Evolutionary conservation across 2,888 invertebrate species (phyloP), one percentile per base, ranked within the genome.

Genomic region (Drosophila kambysellisi): DNA sequence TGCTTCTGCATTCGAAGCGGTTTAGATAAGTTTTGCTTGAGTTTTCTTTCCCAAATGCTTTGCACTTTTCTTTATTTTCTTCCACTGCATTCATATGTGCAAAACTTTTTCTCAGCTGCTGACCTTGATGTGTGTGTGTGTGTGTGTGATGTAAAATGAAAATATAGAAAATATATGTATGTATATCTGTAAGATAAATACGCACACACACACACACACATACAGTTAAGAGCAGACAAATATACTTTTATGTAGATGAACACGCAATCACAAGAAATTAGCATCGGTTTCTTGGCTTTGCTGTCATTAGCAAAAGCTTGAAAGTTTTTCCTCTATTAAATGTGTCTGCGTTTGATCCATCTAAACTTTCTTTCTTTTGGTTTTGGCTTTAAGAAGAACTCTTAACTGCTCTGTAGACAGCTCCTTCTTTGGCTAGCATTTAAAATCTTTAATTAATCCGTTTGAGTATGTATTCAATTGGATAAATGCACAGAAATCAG

Each of bases 1-100:
- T 53, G 35, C 56, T 46, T 59, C 50, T 67, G 69, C 58, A 70
- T 56, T 68, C 70, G 70, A 79, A 68, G 64, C 70, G 61, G 73
- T 69, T 72, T 62, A 67, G 76, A 58, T 81, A 76, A 77, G 76
- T 83, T 69, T 46, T 37, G 46, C 63, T 78, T 50, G 70, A 62
- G 63, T 65, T 61, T 52, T 59, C 60, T 57, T 41, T 53, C 32
- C 56, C 50, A 61, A 63, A 43, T 60, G 51, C 35, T 69, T 52
- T 58, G 58, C 43, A 62, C 57, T 63, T 52, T 58, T 59, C 51
- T 43, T 37, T 52, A 43, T 46, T 39, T 35, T 60, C 46, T 62
- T 33, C 33, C n/a, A 33, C 15, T 58, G 17, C 58, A 54, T 39
- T 52, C 20, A 48, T 37, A 56, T 32, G 39, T 46, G 48, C 46